phyloP scores from a whole-genome alignment of 2,113 vertebrate genomes.

The Heterotis niloticus region DNA sequence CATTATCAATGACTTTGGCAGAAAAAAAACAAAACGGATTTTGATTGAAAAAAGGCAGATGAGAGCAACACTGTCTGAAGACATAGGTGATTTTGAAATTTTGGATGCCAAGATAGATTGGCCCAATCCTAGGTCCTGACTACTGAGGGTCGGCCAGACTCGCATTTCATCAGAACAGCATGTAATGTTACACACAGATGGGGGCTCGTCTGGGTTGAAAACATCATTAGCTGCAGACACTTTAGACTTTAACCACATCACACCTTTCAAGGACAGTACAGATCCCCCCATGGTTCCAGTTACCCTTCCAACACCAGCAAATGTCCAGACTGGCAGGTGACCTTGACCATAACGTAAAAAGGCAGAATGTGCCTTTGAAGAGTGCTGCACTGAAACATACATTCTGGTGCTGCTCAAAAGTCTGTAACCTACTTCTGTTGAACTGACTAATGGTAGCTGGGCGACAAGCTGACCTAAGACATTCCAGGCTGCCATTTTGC shows the following conservation, averaged over 20 bases:
- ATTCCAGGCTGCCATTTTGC: no score
- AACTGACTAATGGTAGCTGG: no score
- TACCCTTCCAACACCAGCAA: slow-evolving; percentile 29
- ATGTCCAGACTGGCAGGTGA: slow-evolving; percentile 23
- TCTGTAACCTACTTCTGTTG: no score
- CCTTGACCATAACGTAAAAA: no score
- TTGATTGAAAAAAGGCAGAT: background rate
- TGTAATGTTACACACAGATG: slow-evolving; percentile 33
- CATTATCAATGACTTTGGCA: no score
- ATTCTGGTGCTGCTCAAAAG: no score
- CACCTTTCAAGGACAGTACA: background rate
- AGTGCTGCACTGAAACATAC: no score
- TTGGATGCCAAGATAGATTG: background rate
- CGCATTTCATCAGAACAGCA: slow-evolving; percentile 24
- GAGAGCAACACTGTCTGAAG: background rate
- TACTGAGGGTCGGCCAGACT: slow-evolving; percentile 19
- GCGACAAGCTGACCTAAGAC: no score
- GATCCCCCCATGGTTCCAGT: slow-evolving; percentile 22
- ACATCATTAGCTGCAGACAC: slow-evolving; percentile 34
- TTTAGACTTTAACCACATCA: slow-evolving; percentile 35
- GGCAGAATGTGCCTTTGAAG: no score
- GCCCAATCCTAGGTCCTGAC: slow-evolving; percentile 24
- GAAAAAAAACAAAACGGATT: background rate
- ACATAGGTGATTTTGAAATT: background rate
- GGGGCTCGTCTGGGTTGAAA: slow-evolving; percentile 24